A percentile compares a stretch with the other conserved stretches of the same genome.
Evolutionary conservation across 2,797 vertebrate genomes (phyloP).

Genomic region (Apodemus agrarius): DNA sequence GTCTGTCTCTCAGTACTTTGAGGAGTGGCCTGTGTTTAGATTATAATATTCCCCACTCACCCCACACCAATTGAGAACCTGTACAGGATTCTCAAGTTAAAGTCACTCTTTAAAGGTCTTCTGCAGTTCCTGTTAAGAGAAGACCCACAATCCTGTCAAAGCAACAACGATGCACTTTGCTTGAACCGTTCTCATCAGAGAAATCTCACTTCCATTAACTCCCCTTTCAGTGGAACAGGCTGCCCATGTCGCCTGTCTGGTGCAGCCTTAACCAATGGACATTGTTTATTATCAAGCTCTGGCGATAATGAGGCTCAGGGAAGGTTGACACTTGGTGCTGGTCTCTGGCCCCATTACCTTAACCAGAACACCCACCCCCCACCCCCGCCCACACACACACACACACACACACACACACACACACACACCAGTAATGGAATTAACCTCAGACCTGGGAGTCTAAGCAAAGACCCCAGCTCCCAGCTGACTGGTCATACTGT

Average conservation of each 20-base stretch:
- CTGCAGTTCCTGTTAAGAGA: neutral
- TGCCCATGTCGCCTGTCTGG: neutral
- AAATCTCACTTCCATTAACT: neutral
- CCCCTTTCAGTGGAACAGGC: neutral
- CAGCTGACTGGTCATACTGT: neutral
- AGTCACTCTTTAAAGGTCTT: neutral
- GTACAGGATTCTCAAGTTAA: neutral
- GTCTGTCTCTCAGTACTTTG: neutral
- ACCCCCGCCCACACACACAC: no score
- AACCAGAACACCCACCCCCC: neutral
- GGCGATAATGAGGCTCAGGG: neutral
- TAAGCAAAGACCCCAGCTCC: neutral
- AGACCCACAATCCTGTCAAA: neutral
- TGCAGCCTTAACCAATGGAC: neutral
- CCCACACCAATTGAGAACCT: neutral
- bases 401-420: no score
- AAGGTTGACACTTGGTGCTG: neutral
- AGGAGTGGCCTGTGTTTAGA: neutral
- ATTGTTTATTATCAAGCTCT: neutral
- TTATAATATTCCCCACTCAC: neutral
- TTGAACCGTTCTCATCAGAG: neutral
- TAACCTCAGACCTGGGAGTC: neutral
- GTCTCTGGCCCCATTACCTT: neutral
- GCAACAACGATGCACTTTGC: accelerated
- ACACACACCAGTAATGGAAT: no score